Conservation (phyloP, 1,140 invertebrate species). For the Ylistrum balloti region DNA sequence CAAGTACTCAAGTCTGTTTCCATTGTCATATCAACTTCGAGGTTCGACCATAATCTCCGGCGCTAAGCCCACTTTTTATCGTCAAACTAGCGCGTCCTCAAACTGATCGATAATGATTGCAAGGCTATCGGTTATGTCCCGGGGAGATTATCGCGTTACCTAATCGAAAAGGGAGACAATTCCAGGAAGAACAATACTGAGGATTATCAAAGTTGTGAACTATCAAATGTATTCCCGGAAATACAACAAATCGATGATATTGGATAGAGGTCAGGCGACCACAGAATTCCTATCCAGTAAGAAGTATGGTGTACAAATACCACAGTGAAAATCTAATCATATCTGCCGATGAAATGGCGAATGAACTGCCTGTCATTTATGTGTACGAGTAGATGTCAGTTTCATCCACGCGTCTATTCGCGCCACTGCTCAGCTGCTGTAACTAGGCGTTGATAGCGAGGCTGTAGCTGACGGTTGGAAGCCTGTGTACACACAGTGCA, state of each 20-base stretch:
- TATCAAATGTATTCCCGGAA: no score
- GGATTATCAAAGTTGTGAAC: not conserved
- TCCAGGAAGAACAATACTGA: not conserved
- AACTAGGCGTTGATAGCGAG: not conserved
- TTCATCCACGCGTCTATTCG: slow-evolving; percentile 4
- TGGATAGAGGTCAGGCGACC: not conserved
- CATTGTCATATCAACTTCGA: slow-evolving; percentile 38
- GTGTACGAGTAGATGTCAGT: not conserved
- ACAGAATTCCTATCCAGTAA: not conserved
- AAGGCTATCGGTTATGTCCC: not conserved
- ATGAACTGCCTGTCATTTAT: not conserved
- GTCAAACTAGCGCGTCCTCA: not conserved
- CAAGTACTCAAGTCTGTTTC: not conserved
- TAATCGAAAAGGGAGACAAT: not conserved
- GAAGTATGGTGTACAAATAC: not conserved
- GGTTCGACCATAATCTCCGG: not conserved
- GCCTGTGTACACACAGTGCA: slow-evolving; percentile 3
- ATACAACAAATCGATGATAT: no score
- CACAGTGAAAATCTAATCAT: not conserved
- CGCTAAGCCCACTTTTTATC: slow-evolving; percentile 11
- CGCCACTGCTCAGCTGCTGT: slow-evolving; percentile 29
- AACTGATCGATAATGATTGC: slow-evolving; percentile 12
- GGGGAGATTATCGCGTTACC: not conserved
- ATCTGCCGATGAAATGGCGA: not conserved
- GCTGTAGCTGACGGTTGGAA: not conserved